Evolutionary conservation across 1,140 invertebrate genomes (phyloP).

Genomic region (Pachypeltis micranthus): DNA sequence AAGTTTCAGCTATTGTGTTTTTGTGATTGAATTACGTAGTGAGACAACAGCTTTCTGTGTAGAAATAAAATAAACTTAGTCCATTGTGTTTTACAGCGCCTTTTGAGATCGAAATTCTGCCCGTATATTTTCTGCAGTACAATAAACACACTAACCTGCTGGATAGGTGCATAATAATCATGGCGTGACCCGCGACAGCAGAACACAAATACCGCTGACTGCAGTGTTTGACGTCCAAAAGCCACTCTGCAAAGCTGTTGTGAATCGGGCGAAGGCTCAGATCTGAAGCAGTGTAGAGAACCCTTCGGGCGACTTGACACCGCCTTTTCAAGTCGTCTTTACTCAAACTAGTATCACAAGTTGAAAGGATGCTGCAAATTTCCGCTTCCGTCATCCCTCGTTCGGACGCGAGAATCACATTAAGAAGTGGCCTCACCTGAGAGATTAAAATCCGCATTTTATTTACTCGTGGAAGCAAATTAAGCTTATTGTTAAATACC

Average conservation of each 20-base stretch:
- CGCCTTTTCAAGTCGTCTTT: slow-evolving; percentile 75
- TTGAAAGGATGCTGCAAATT: slow-evolving; percentile 67
- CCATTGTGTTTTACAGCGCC: no score
- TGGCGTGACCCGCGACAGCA: slow-evolving; percentile 73
- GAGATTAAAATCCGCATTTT: background rate
- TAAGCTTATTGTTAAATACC: background rate
- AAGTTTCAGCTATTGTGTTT: no score
- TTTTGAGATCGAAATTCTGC: no score
- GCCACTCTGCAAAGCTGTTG: slow-evolving; percentile 86
- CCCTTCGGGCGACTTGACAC: slow-evolving; percentile 62
- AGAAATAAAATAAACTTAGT: no score
- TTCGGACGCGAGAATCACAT: slow-evolving; percentile 75
- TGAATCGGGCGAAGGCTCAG: slow-evolving; percentile 61
- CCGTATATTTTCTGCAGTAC: no score
- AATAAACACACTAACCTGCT: no score
- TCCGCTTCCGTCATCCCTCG: slow-evolving; percentile 68
- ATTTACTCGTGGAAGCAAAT: background rate
- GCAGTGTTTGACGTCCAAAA: slow-evolving; percentile 91
- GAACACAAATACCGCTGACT: slow-evolving; percentile 87
- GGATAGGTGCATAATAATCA: slow-evolving; percentile 75
- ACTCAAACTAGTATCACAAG: slow-evolving; percentile 65
- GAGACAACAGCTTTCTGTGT: no score
- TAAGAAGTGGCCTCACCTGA: slow-evolving; percentile 62
- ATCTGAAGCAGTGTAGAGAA: slow-evolving; percentile 46
- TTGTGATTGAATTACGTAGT: no score